A percentile compares a stretch with the other conserved stretches of the same genome.
Conservation (phyloP, 2,888 invertebrate species). For the Mellilla xanthometata region DNA sequence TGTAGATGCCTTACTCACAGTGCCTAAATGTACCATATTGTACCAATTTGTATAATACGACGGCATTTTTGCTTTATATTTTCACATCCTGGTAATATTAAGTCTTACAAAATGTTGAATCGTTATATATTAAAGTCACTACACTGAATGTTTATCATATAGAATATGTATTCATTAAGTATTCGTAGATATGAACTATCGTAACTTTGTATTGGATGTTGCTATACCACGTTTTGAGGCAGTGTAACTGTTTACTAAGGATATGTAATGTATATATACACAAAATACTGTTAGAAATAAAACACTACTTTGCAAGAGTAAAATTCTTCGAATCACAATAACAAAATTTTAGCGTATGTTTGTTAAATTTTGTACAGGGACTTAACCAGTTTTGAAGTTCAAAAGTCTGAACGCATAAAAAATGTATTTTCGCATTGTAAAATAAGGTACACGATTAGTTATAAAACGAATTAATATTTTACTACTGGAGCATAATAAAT, state of each 20-base stretch:
- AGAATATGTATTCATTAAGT: slow-evolving; percentile 31
- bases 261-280: slow-evolving; percentile 27
- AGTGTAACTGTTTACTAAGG: slow-evolving; percentile 36
- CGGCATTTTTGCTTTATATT: slow-evolving; percentile 67
- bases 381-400: slow-evolving; percentile 69
- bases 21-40: slow-evolving; percentile 85
- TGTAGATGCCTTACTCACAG: slow-evolving; percentile 94
- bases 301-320: slow-evolving; percentile 29
- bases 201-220: slow-evolving; percentile 32
- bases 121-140: slow-evolving; percentile 45
- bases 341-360: slow-evolving; percentile 74
- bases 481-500: slow-evolving; percentile 71
- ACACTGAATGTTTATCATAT: slow-evolving; percentile 30
- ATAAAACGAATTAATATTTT: slow-evolving; percentile 76
- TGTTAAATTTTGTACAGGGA: slow-evolving; percentile 80
- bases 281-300: slow-evolving; percentile 40
- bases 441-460: slow-evolving; percentile 73
- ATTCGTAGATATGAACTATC: slow-evolving; percentile 25
- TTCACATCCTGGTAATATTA: slow-evolving; percentile 69
- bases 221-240: slow-evolving; percentile 40
- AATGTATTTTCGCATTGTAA: slow-evolving; percentile 81
- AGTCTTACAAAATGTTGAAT: slow-evolving; percentile 58
- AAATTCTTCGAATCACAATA: slow-evolving; percentile 77
- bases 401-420: slow-evolving; percentile 74
- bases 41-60: slow-evolving; percentile 75